A percentile compares a stretch with the other conserved stretches of the same genome.
Conservation (phyloP, 2,888 invertebrate genomes). For the Diaperis boleti region DNA sequence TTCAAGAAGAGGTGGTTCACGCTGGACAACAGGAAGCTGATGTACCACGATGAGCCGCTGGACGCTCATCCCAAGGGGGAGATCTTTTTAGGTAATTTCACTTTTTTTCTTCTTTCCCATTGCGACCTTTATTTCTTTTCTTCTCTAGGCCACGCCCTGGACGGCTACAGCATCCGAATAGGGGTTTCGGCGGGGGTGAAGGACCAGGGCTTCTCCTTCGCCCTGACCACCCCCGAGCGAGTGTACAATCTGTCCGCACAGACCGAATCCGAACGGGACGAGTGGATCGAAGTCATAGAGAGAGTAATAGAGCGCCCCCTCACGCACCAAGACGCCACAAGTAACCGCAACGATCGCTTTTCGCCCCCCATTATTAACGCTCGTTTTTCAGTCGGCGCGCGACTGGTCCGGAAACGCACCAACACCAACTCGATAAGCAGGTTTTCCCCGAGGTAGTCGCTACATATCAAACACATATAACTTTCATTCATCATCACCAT, state of each 20-base stretch:
- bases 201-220: slow-evolving; percentile 85
- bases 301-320: slow-evolving; percentile 80
- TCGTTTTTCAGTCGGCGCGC: slow-evolving; percentile 74
- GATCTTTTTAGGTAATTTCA: slow-evolving; percentile 79
- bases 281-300: slow-evolving; percentile 84
- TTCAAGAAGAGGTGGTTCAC: slow-evolving; percentile 92
- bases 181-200: slow-evolving; percentile 77
- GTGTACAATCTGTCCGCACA: slow-evolving; percentile 82
- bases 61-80: slow-evolving; percentile 93
- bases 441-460: slow-evolving; percentile 78
- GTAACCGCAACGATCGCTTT: slow-evolving; percentile 66
- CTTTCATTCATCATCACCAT: slow-evolving; percentile 39
- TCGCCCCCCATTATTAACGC: slow-evolving; percentile 1
- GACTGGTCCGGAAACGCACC: slow-evolving; percentile 78
- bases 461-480: slow-evolving; percentile 34
- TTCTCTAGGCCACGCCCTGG: slow-evolving; percentile 79
- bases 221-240: slow-evolving; percentile 83
- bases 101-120: no score
- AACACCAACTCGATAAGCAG: slow-evolving; percentile 81
- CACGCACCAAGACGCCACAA: slow-evolving; percentile 82
- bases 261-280: slow-evolving; percentile 80
- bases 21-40: slow-evolving; percentile 88
- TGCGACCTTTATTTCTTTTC: no score
- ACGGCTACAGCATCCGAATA: slow-evolving; percentile 80
- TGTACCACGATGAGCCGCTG: slow-evolving; percentile 91